Evolutionary conservation across 1,140 invertebrate genomes (phyloP).

Genomic region (Drosophila pseudoobscura): DNA sequence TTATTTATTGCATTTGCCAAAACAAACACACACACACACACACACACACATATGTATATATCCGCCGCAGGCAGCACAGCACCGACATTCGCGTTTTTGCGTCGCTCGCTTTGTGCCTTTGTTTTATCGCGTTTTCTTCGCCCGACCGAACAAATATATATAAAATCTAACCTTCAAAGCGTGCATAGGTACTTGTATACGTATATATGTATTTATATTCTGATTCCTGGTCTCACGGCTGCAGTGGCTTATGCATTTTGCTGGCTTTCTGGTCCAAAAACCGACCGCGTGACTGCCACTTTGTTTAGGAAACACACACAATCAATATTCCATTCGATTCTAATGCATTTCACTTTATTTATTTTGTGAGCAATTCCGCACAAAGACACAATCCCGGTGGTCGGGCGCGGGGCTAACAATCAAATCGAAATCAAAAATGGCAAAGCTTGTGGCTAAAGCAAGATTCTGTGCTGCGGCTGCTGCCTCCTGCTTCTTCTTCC

Average conservation of each 20-base stretch:
- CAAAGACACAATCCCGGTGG: no score
- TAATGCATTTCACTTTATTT: slow-evolving; percentile 31
- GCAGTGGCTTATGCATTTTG: neutral
- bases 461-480: slow-evolving; percentile 40
- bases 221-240: slow-evolving; percentile 24
- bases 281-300: slow-evolving; percentile 53
- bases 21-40: slow-evolving; percentile 36
- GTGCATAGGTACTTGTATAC: slow-evolving; percentile 30
- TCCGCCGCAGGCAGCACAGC: no score
- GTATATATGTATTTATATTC: slow-evolving; percentile 32
- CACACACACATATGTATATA: slow-evolving; percentile 2
- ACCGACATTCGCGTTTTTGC: slow-evolving; percentile 17
- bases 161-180: slow-evolving; percentile 57
- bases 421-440: slow-evolving; percentile 39
- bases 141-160: slow-evolving; percentile 36
- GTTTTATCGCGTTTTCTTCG: slow-evolving; percentile 50
- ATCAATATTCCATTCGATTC: slow-evolving; percentile 55
- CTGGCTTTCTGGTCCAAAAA: slow-evolving; percentile 27
- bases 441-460: slow-evolving; percentile 13
- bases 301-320: slow-evolving; percentile 33
- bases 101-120: slow-evolving; percentile 43
- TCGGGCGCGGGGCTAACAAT: no score
- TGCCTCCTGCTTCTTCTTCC: slow-evolving; percentile 66
- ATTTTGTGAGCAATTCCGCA: neutral
- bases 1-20: slow-evolving; percentile 56